A percentile compares a stretch with the other conserved stretches of the same genome.
Conservation (phyloP, 35 echinoderm and acorn worm genomes). For the Lytechinus variegatus region DNA sequence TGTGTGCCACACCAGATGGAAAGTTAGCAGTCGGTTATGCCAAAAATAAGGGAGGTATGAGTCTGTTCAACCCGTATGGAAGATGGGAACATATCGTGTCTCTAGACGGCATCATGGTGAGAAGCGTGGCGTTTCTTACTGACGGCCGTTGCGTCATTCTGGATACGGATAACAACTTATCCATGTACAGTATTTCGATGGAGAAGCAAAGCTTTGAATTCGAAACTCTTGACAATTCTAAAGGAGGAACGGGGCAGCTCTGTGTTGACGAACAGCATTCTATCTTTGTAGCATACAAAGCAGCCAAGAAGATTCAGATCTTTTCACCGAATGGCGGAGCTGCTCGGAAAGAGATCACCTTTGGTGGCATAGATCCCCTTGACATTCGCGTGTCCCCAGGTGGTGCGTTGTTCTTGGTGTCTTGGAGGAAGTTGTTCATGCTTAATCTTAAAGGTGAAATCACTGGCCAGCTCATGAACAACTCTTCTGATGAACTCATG, state of each 20-base stretch:
- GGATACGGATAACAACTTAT: neutral
- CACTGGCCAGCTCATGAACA: neutral
- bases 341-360: neutral
- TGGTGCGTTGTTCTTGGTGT: neutral
- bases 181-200: neutral
- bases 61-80: neutral
- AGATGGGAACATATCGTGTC: neutral
- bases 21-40: conserved; percentile 1
- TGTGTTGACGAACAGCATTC: conserved; percentile 38
- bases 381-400: neutral
- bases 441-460: neutral
- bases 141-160: conserved; percentile 36
- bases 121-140: conserved; percentile 19
- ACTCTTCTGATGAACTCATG: neutral
- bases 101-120: neutral
- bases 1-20: conserved; percentile 28
- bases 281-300: neutral
- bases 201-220: neutral
- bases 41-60: neutral
- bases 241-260: neutral
- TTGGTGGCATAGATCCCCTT: neutral
- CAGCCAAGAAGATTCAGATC: neutral
- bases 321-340: neutral
- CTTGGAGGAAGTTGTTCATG: neutral
- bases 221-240: neutral